Base-by-base conservation (phyloP, 53 echinoderm and acorn worm genomes). In the Temnopleurus reevesii region DNA sequence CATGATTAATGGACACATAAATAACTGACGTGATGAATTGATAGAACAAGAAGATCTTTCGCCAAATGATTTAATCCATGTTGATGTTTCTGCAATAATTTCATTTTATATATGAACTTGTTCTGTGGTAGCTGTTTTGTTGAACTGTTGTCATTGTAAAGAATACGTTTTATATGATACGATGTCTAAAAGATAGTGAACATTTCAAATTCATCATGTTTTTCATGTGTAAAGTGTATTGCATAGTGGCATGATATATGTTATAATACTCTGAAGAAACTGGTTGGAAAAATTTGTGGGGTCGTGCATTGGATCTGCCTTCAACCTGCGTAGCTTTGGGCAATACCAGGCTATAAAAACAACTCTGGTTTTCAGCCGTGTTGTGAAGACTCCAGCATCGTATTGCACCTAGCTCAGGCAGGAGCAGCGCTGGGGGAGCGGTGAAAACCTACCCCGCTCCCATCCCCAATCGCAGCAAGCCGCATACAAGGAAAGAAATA, bases 311-410 rank as follows among this genome's bases (percentile, higher is more conserved):
- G 23, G 53, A 83, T 55, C 55, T 59, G 61, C 46, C 60, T 58
- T 59, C 60, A 85, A 59, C 59, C 85, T 60, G 59, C 36, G 41
- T 59, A 60, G 85, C 59, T 85, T 44, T 38, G 58, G 59, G 85
- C 85, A 31, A 85, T 85, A 59, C 59, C 85, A 61, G 85, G 85
- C 85, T 85, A 85, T n/a, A 60, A 85, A 85, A 85, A 85, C 85
- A 85, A 59, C 24, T 18, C 60, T 25, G 43, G 59, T 83, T 56
- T 53, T 21, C 83, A 55, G 45, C 44, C 46, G 41, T 59, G 43
- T 60, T 85, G 57, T 83, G 31, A 21, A 59, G 60, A 49, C 59
- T 85, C 59, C 85, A 36, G 26, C 60, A 28, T 85, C 45, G 85
- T 43, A 59, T 59, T 26, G 85, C 28, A 58, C 9, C 85, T 36